Evolutionary conservation across 1,140 invertebrate species (phyloP), one percentile per base, ranked within the genome.

Genomic region (Hyposmocoma kahamanoa): DNA sequence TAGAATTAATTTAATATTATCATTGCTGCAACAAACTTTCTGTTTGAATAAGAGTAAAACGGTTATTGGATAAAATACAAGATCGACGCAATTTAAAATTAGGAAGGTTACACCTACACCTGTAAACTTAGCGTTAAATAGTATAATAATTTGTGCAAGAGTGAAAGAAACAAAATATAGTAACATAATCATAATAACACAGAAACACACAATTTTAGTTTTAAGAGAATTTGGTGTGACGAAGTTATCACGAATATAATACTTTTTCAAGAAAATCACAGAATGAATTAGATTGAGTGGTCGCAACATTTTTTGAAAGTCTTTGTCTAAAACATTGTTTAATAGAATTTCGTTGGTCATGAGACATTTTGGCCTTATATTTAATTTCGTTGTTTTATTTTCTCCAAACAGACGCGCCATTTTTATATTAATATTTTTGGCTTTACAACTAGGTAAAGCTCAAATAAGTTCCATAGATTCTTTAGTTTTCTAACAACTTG

Each of bases 311-410:
- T 26, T 42, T 49, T 32, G 24, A 13, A 49, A 32, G 9, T 49
- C 24, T 22, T 42, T 49, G 13, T 49, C 47, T 6, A 49, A 2
- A 32, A 42, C 32, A 21, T 49, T 49, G 26, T 42, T 32, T n/a
- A 32, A 20, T 10, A 49, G 26, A 15, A 32, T 22, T 32, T 49
- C 39, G 15, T 36, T 36, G 6, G n/a, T n/a, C n/a, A n/a, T n/a
- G n/a, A n/a, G n/a, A n/a, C n/a, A n/a, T n/a, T n/a, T n/a, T n/a
- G n/a, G n/a, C n/a, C 11, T 26, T 26, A 26, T 26, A 26, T 26
- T 26, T n/a, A n/a, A n/a, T n/a, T n/a, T n/a, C n/a, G n/a, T n/a
- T n/a, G n/a, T n/a, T n/a, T n/a, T n/a, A n/a, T n/a, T n/a, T n/a
- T n/a, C n/a, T n/a, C n/a, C n/a, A n/a, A n/a, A n/a, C n/a, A n/a